Evolutionary conservation across 1,140 invertebrate genomes (phyloP), one percentile per base, ranked within the genome.

Genomic region (Cardiocondyla obscurior): DNA sequence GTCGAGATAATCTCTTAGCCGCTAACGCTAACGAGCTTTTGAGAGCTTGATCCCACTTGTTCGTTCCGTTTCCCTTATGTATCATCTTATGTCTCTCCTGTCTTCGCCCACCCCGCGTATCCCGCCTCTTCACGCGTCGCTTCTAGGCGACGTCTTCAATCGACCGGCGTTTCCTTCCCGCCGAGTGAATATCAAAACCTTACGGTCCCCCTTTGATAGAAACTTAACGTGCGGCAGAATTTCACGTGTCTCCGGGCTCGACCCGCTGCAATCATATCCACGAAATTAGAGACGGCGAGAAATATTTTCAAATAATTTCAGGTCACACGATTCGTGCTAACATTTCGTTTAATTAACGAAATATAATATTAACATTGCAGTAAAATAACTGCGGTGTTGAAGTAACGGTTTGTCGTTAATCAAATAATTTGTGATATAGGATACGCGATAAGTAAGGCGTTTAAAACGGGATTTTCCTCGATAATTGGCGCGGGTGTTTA

Each of bases 1-100:
- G 58, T 87, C 77, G 81, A 62, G 84, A 91, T 90, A 88, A 90
- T 91, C 88, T 89, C 91, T 90, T 90, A 87, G 86, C 89, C 81
- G 90, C 81, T 85, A 90, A 90, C 89, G 84, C 81, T 88, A 82
- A 89, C 89, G 83, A 84, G 82, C 83, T 85, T 83, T 90, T 88
- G 82, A 92, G 90, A 83, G 85, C 64, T 46, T 62, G 62, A 60
- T 76, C 65, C 65, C 84, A 72, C 79, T 44, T 83, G 79, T 72
- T 67, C 62, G 10, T 69, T n/a, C 60, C 49, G 44, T 79, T n/a
- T 83, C 72, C 72, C 60, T 87, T 67, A 83, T 36, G 65, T 82
- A 58, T 81, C 65, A 74, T 69, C 62, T 87, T 77, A 73, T 79
- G 42, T 64, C 72, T 72, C 22, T 46, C 51, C 53, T 14, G 58